Conservation (phyloP, 2,888 invertebrate species). For the Rhynchonema sp. region DNA sequence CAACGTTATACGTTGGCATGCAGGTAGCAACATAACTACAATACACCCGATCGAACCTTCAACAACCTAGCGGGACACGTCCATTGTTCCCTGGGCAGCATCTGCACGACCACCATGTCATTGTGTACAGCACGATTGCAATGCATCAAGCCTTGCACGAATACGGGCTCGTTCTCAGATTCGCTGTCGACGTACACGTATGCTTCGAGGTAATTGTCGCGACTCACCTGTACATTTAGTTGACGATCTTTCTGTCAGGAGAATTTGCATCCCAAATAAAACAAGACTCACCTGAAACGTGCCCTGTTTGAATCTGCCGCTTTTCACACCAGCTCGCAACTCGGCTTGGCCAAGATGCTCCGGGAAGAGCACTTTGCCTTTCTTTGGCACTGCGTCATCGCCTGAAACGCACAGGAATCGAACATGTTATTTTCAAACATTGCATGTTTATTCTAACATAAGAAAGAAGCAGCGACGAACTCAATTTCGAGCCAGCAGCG, state of each 20-base stretch:
- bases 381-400: slow-evolving; percentile 7
- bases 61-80: slow-evolving; percentile 54
- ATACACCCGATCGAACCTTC: too few species aligned
- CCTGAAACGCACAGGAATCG: too few species aligned
- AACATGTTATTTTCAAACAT: too few species aligned
- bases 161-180: slow-evolving; percentile 35
- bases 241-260: background rate
- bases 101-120: slow-evolving; percentile 70
- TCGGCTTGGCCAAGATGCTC: slow-evolving; percentile 59
- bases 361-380: slow-evolving; percentile 40
- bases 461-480: too few species aligned
- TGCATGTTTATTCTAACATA: too few species aligned
- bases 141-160: slow-evolving; percentile 41
- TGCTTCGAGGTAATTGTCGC: slow-evolving; percentile 85
- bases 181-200: slow-evolving; percentile 58
- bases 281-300: slow-evolving; percentile 31
- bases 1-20: too few species aligned
- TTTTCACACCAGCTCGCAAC: slow-evolving; percentile 57
- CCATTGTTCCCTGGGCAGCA: slow-evolving; percentile 75
- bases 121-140: slow-evolving; percentile 86
- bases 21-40: too few species aligned
- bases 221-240: slow-evolving; percentile 43
- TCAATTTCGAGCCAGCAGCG: slow-evolving; percentile 21
- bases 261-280: background rate
- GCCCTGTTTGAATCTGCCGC: slow-evolving; percentile 53